Base-by-base conservation (phyloP, 2,797 vertebrate species). In the Parauchenoglanis punctatus region DNA sequence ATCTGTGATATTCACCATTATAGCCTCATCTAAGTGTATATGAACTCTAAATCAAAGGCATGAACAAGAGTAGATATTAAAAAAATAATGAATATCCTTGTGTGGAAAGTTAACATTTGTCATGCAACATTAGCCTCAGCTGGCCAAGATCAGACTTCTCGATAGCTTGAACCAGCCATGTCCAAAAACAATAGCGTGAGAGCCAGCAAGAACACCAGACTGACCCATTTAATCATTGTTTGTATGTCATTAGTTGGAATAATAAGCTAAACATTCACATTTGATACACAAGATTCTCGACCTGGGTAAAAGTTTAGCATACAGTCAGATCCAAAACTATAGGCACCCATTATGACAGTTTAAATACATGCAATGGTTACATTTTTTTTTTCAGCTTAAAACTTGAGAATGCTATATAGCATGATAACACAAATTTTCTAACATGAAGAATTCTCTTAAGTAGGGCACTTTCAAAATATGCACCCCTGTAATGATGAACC, bases 161-260 rank as follows among this genome's bases (percentile, higher is more conserved):
- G n/a, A 67, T 68, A 20, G 25, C 49, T 76, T 52, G 28, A 70
- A 83, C 81, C 73, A 76, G 49, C 12, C 13, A 67, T n/a, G 28
- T 84, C 75, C 81, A 88, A 82, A 84, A 49, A 81, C 80, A 89
- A 84, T 17, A 59, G 86, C 15, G 31, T 28, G 40, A 85, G 72
- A 61, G 46, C 61, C 72, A 72, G 56, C 12, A 28, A 61, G 85
- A 89, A 49, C 17, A n/a, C 54, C 35, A 17, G 59, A 63, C 65
- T 59, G 68, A 68, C 56, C n/a, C 49, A 25, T 35, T 78, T 77
- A 65, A 83, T 87, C 68, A 63, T 20, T 65, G 28, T 68, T 85
- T 82, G 17, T 67, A 49, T 65, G 28, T 49, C 65, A 78, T 86
- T 78, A 52, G 23, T 80, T 23, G 44, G 72, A 85, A 82, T 68